Evolutionary conservation across 2,888 invertebrate species (phyloP).

Genomic region (Heliconius erato): DNA sequence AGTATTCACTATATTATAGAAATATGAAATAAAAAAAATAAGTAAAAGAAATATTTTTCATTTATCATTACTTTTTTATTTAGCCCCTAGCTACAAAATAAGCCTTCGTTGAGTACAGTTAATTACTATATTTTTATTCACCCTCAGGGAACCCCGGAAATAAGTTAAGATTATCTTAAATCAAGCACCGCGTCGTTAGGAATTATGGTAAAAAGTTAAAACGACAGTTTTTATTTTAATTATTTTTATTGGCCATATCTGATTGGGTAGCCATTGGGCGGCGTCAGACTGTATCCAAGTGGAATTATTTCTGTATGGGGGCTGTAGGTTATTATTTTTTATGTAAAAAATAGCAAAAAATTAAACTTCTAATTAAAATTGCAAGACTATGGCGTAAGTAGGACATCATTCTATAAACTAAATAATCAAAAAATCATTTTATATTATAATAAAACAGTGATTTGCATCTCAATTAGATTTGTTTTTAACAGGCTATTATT

Average conservation of each 20-base stretch:
- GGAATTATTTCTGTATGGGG: too few relatives aligned
- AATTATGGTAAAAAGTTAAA: conserved; percentile 12
- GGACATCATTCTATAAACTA: too few relatives aligned
- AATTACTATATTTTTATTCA: conserved; percentile 25
- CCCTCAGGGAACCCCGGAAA: conserved; percentile 19
- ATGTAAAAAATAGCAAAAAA: too few relatives aligned
- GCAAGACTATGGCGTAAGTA: too few relatives aligned
- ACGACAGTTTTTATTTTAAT: conserved; percentile 29
- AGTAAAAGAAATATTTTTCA: not conserved
- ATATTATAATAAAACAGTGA: too few relatives aligned
- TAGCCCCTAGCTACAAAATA: not conserved
- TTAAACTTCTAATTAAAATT: too few relatives aligned
- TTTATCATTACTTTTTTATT: not conserved
- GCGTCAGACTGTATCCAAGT: not conserved
- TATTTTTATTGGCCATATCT: conserved; percentile 5
- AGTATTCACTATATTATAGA: not conserved
- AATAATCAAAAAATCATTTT: too few relatives aligned
- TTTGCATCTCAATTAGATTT: too few relatives aligned
- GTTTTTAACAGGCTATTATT: too few relatives aligned
- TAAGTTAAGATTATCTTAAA: conserved; percentile 24
- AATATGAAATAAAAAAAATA: not conserved
- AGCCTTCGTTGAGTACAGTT: not conserved
- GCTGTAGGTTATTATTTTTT: too few relatives aligned
- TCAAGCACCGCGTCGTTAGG: not conserved
- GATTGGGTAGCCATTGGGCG: not conserved